Percentiles rank a stretch among this genome's conserved stretches.
phyloP scores from a whole-genome alignment of 2,888 invertebrate genomes.

The Glaucopsyche alexis region DNA sequence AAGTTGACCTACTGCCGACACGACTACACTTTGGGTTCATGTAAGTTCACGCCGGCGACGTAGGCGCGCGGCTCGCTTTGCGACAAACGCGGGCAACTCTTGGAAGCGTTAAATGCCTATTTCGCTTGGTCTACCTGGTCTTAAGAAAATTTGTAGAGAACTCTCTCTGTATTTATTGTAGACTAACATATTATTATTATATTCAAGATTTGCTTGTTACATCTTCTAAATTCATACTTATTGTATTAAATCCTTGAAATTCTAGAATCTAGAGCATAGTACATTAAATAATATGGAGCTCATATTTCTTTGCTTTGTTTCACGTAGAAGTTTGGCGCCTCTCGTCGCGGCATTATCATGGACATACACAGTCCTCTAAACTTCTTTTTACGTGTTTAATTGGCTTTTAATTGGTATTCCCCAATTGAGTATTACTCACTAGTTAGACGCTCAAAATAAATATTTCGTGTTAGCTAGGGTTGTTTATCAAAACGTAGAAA shows the following conservation, averaged over 20 bases:
- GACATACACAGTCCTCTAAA: background rate
- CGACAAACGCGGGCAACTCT: too few species aligned
- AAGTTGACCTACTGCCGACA: too few species aligned
- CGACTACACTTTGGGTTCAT: too few species aligned
- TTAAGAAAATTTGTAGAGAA: background rate
- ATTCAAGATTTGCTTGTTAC: background rate
- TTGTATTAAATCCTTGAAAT: background rate
- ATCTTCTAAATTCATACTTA: background rate
- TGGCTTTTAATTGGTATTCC: background rate
- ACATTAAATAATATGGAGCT: background rate
- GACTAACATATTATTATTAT: too few species aligned
- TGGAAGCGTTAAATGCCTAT: too few species aligned
- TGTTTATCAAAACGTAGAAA: conserved; percentile 5
- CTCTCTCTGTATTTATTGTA: background rate
- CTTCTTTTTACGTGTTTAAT: background rate
- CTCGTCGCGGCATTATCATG: background rate
- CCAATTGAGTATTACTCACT: background rate
- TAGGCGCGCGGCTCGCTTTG: too few species aligned
- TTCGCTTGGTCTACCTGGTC: too few species aligned
- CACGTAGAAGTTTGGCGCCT: background rate
- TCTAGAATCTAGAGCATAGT: background rate
- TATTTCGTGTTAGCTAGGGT: background rate
- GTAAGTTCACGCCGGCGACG: too few species aligned
- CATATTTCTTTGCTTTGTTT: background rate
- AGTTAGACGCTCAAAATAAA: background rate